phyloP scores from a whole-genome alignment of 2,113 vertebrate species.

The Excalfactoria chinensis region DNA sequence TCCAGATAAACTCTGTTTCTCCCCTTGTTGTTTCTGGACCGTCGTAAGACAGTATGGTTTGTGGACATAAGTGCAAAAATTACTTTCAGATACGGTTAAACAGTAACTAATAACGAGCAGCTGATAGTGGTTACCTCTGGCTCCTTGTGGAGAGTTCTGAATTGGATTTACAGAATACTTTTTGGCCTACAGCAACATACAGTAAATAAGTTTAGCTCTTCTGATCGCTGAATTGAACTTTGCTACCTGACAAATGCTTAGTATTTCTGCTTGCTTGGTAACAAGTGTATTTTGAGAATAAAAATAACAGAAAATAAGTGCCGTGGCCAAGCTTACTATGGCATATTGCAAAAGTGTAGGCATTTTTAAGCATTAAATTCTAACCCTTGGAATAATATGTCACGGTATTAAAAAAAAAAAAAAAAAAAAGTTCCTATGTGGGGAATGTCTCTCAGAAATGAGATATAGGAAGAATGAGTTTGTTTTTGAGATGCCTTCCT shows the following conservation, averaged over 20 bases:
- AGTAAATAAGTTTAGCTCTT: neutral
- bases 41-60: neutral
- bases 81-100: rapidly evolving
- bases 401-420: rapidly evolving
- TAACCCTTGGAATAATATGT: rapidly evolving
- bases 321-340: neutral
- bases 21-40: rapidly evolving
- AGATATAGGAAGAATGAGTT: neutral
- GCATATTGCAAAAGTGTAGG: neutral
- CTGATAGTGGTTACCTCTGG: neutral
- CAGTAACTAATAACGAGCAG: neutral
- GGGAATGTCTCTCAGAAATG: rapidly evolving
- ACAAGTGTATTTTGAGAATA: neutral
- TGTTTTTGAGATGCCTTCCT: neutral
- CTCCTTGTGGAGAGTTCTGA: neutral
- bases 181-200: neutral
- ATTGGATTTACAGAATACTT: neutral
- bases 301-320: neutral
- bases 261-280: neutral
- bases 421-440: too few species aligned
- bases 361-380: neutral
- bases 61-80: neutral
- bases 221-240: neutral
- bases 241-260: neutral
- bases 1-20: neutral